phyloP scores from a whole-genome alignment of 2,888 invertebrate genomes.

The Cheilosia vernalis region DNA sequence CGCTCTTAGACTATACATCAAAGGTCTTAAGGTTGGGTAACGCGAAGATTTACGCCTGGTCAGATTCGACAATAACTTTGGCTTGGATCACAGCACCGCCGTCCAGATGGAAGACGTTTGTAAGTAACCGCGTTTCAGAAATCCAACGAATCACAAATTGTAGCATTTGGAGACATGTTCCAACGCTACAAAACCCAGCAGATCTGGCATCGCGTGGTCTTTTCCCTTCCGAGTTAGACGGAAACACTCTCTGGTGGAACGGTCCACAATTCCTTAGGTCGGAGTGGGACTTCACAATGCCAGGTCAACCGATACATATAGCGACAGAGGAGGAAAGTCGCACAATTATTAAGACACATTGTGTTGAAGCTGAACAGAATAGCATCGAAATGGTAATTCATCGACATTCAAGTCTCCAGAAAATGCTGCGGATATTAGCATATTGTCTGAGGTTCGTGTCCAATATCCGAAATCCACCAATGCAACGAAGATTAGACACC shows the following conservation, averaged over 20 bases:
- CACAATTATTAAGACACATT: background rate
- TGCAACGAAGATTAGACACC: background rate
- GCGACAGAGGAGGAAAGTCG: background rate
- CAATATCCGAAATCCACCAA: background rate
- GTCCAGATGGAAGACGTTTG: constrained; percentile 48
- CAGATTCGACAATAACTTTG: constrained; percentile 65
- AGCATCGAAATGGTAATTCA: background rate
- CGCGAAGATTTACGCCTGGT: constrained; percentile 27
- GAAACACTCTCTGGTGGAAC: background rate
- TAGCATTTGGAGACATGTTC: constrained; percentile 52
- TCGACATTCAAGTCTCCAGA: background rate
- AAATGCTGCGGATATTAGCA: background rate
- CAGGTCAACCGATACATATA: background rate
- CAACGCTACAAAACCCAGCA: constrained; percentile 54
- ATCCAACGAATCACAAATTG: constrained; percentile 33
- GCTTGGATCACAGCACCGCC: constrained; percentile 56
- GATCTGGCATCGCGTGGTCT: constrained; percentile 57
- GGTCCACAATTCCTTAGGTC: background rate
- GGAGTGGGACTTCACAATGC: background rate
- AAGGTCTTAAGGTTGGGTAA: background rate
- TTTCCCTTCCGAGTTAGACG: background rate
- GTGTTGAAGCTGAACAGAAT: background rate
- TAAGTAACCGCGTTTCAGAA: constrained; percentile 60
- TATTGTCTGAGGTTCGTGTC: background rate
- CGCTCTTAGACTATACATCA: constrained; percentile 30